A percentile compares a stretch with the other conserved stretches of the same genome.
Evolutionary conservation across 2,797 vertebrate genomes (phyloP).

Genomic region (Paguma larvata): DNA sequence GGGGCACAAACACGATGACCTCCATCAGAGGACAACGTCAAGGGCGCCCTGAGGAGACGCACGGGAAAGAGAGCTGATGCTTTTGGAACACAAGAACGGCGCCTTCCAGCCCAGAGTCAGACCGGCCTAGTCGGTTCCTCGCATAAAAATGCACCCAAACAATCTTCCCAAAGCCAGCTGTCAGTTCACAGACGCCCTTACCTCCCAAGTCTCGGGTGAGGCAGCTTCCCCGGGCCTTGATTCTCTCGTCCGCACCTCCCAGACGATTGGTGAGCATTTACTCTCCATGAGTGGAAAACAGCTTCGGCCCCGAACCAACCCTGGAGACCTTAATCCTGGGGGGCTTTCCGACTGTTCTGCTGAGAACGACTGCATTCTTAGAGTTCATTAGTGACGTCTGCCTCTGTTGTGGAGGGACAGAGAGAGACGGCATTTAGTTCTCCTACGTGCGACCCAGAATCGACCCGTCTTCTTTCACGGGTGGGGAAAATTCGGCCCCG

Average conservation of each 20-base stretch:
- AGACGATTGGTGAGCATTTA: background rate
- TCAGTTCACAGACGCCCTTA: background rate
- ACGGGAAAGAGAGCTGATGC: background rate
- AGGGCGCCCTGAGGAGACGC: background rate
- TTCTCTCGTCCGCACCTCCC: background rate
- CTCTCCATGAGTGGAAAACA: background rate
- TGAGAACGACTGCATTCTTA: accelerated
- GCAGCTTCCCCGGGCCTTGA: background rate
- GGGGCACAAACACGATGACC: background rate
- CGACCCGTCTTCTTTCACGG: background rate
- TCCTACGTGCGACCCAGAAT: background rate
- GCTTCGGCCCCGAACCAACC: accelerated
- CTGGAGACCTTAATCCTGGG: background rate
- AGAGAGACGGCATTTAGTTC: background rate
- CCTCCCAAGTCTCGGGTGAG: background rate
- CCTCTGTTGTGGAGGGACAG: background rate
- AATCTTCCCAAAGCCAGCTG: background rate
- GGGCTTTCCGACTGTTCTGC: accelerated
- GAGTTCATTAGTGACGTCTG: background rate
- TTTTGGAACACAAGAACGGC: accelerated
- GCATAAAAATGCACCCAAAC: background rate
- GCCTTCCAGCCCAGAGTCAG: background rate
- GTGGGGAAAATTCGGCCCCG: background rate
- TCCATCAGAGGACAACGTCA: background rate
- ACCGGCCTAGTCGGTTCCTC: background rate